A percentile compares a stretch with the other conserved stretches of the same genome.
These are phyloP conservation scores for Pagetopsis macropterus DNA, from an alignment of 2,797 vertebrate species.

Conservation along the genomic window DNA sequence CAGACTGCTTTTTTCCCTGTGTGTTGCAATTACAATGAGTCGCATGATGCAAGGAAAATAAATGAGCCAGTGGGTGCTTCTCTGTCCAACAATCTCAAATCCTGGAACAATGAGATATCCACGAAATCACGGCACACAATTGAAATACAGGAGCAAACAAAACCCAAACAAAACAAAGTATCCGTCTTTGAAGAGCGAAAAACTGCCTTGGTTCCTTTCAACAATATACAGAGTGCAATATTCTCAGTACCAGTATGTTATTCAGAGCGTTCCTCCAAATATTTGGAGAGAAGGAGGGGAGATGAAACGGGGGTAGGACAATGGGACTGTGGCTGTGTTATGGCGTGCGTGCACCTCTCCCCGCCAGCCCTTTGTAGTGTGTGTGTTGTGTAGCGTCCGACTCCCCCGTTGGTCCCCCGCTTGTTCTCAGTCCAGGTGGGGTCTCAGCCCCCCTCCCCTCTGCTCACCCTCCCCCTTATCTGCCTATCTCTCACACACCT, in stretches of 20 bases:
- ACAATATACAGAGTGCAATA: slow-evolving; percentile 86
- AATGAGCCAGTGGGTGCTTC: slow-evolving; percentile 78
- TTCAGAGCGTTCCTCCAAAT: slow-evolving; percentile 85
- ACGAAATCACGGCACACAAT: slow-evolving; percentile 79
- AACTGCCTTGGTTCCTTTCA: slow-evolving; percentile 86
- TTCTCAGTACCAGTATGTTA: slow-evolving; percentile 85
- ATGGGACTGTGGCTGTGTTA: slow-evolving; percentile 83
- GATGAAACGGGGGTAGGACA: slow-evolving; percentile 86
- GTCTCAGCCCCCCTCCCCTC: slow-evolving; percentile 40
- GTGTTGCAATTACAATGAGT: slow-evolving; percentile 76
- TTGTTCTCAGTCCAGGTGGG: slow-evolving; percentile 81
- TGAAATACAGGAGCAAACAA: slow-evolving; percentile 82
- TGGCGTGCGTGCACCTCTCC: slow-evolving; percentile 82
- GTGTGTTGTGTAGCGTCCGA: slow-evolving; percentile 72
- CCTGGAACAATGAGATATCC: slow-evolving; percentile 86
- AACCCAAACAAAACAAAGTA: slow-evolving; percentile 84
- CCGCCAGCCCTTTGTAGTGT: slow-evolving; percentile 82
- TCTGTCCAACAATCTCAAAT: slow-evolving; percentile 79
- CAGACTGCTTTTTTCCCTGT: slow-evolving; percentile 54
- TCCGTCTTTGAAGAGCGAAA: slow-evolving; percentile 82
- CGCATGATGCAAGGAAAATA: slow-evolving; percentile 82
- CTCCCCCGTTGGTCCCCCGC: slow-evolving; percentile 69
- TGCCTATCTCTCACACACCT: slow-evolving; percentile 63
- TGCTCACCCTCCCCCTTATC: slow-evolving; percentile 17
- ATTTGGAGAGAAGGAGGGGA: slow-evolving; percentile 87